A percentile compares a stretch with the other conserved stretches of the same genome.
Conservation (phyloP, 2,113 vertebrate species). For the Plestiodon gilberti region DNA sequence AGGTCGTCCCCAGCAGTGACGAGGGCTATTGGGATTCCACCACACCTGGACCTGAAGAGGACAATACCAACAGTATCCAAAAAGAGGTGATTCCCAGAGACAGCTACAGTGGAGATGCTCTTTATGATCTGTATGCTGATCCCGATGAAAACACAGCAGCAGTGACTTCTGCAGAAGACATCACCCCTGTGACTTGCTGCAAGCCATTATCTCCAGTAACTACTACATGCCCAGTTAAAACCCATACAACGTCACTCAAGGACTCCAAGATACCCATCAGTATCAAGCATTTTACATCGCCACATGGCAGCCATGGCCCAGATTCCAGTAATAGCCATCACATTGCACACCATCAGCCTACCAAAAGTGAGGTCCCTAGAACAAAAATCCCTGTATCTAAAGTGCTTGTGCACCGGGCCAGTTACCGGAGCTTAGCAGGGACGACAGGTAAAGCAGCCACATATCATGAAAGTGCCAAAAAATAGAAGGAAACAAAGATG, state of each 20-base stretch:
- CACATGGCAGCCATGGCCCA: constrained; percentile 84
- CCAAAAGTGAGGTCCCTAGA: constrained; percentile 86
- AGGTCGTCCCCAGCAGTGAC: constrained; percentile 84
- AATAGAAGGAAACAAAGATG: constrained; percentile 71
- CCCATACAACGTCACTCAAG: constrained; percentile 77
- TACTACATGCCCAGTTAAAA: constrained; percentile 76
- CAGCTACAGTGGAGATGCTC: constrained; percentile 82
- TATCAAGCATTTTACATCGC: constrained; percentile 87
- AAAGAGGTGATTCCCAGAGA: constrained; percentile 81
- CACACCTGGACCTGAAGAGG: constrained; percentile 86
- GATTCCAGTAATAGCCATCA: constrained; percentile 77
- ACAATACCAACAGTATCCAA: constrained; percentile 67
- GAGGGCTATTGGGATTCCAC: constrained; percentile 97
- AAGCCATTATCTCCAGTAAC: constrained; percentile 83
- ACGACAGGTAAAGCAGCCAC: constrained; percentile 72
- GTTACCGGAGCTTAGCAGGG: constrained; percentile 81
- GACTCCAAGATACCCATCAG: constrained; percentile 94
- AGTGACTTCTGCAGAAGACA: constrained; percentile 71
- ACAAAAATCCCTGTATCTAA: constrained; percentile 97
- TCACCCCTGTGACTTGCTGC: constrained; percentile 75
- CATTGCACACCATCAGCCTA: constrained; percentile 77
- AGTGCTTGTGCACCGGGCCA: constrained; percentile 88
- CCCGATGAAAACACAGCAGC: constrained; percentile 73
- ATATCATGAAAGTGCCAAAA: constrained; percentile 83
- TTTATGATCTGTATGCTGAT: constrained; percentile 85